Evolutionary conservation across 2,888 invertebrate genomes (phyloP).

Genomic region (Hemicrepidius hirtus): DNA sequence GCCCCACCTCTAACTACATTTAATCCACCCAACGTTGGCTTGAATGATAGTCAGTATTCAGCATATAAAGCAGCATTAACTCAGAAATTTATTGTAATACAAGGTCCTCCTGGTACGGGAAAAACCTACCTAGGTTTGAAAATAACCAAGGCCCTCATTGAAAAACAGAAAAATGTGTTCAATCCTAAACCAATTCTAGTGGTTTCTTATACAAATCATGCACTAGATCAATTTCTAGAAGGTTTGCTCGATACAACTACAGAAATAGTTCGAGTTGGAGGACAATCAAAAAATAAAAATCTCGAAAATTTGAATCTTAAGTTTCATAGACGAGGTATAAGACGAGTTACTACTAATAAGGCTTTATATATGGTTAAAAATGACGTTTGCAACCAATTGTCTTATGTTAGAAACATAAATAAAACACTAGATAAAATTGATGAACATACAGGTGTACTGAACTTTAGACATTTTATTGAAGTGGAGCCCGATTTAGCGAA

Average conservation of each 20-base stretch:
- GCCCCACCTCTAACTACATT: no score
- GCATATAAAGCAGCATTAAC: constrained; percentile 82
- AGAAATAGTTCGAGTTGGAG: constrained; percentile 81
- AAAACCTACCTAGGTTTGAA: constrained; percentile 88
- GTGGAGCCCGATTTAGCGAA: constrained; percentile 60
- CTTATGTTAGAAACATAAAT: neutral
- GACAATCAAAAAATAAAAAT: constrained; percentile 78
- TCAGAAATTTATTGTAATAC: constrained; percentile 84
- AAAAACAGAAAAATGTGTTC: constrained; percentile 73
- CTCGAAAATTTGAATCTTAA: constrained; percentile 75
- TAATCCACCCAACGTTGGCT: no score
- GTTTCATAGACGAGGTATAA: constrained; percentile 56
- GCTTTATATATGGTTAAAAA: neutral
- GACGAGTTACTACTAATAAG: neutral
- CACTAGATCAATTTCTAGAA: constrained; percentile 89
- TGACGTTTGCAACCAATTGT: neutral
- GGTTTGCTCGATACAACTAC: constrained; percentile 77
- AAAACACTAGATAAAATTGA: constrained; percentile 58
- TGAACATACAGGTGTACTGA: constrained; percentile 67
- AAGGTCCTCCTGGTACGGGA: constrained; percentile 93
- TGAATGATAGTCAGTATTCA: constrained; percentile 80
- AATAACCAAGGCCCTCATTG: constrained; percentile 80
- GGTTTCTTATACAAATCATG: constrained; percentile 90
- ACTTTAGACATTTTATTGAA: constrained; percentile 57
- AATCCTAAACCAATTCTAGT: constrained; percentile 79